These are phyloP conservation scores for Ormyrus labotus DNA, from an alignment of 2,888 invertebrate genomes.

Conservation along the genomic window DNA sequence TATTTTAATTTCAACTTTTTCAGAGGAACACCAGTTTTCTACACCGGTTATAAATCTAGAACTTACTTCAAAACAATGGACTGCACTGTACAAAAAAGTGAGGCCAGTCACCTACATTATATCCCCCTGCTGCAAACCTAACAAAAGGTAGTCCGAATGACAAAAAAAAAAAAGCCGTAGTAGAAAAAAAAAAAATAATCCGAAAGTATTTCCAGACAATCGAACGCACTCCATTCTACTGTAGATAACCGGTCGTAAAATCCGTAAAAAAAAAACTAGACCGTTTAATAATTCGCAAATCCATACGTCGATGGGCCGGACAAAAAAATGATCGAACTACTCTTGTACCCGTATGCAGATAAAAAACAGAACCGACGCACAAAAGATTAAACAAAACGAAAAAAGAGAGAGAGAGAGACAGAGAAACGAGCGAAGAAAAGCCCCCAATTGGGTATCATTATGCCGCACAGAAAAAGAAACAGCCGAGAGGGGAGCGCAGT, in stretches of 20 bases:
- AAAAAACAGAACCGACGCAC: not conserved
- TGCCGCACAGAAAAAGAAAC: not conserved
- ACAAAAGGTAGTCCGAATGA: not conserved
- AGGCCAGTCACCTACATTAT: too few relatives aligned
- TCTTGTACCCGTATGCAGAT: not conserved
- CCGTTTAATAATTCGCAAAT: constrained; percentile 21
- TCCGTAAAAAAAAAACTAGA: not conserved
- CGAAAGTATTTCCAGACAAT: constrained; percentile 24
- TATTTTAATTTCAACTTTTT: too few relatives aligned
- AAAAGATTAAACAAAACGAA: not conserved
- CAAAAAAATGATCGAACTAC: constrained; percentile 13
- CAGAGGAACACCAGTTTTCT: too few relatives aligned
- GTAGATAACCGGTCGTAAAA: not conserved
- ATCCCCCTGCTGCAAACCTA: too few relatives aligned
- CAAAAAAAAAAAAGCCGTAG: constrained; percentile 5
- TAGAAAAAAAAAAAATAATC: constrained; percentile 6
- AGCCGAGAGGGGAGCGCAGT: not conserved
- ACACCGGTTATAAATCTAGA: too few relatives aligned
- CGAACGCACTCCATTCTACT: constrained; percentile 2
- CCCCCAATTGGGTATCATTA: not conserved
- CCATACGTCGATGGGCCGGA: constrained; percentile 5
- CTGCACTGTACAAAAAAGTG: too few relatives aligned
- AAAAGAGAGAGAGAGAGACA: not conserved
- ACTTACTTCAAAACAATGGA: too few relatives aligned
- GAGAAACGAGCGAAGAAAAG: not conserved